These are phyloP conservation scores for Dicerorhinus sumatrensis DNA, from an alignment of 2,113 vertebrate genomes.

Conservation along the genomic window DNA sequence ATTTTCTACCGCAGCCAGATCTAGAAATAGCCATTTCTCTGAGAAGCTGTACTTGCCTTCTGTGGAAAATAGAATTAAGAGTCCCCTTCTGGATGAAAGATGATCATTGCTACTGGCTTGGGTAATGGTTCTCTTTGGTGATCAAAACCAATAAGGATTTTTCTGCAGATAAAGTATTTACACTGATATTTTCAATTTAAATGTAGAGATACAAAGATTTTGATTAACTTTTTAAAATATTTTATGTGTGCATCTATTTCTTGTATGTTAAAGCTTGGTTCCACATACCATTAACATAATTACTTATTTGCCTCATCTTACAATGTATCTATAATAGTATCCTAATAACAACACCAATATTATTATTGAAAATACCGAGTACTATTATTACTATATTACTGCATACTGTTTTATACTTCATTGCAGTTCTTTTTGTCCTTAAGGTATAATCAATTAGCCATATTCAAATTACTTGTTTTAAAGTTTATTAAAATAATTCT, in stretches of 20 bases:
- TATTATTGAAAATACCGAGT: neutral
- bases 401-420: neutral
- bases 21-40: neutral
- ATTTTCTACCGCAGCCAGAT: neutral
- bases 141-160: neutral
- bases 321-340: neutral
- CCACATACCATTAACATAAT: neutral
- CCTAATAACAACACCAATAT: neutral
- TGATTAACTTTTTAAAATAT: neutral
- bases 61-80: neutral
- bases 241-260: neutral
- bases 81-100: neutral
- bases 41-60: neutral
- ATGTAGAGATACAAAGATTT: neutral
- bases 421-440: neutral
- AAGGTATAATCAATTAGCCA: neutral
- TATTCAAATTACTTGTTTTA: neutral
- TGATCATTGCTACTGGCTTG: neutral
- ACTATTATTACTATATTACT: neutral
- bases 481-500: slow-evolving; percentile 2
- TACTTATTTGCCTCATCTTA: neutral
- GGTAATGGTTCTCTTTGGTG: neutral
- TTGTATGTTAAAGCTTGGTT: neutral
- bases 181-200: neutral
- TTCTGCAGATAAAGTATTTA: neutral